Conservation (phyloP, 2,113 vertebrate genomes). For the Ovibos moschatus region DNA sequence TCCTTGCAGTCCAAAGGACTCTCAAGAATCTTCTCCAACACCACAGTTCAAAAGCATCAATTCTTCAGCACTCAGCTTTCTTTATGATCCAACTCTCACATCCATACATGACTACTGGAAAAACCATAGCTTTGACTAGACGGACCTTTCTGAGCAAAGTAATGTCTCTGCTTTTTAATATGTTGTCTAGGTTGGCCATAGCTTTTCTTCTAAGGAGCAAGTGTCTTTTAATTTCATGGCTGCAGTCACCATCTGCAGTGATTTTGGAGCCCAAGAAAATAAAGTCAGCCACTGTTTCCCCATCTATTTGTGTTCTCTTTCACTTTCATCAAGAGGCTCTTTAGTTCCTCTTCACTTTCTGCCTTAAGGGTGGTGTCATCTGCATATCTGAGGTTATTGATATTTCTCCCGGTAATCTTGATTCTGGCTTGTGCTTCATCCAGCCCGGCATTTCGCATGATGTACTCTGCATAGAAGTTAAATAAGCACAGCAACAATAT, state of each 20-base stretch:
- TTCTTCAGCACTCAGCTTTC: not conserved
- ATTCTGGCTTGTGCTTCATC: not conserved
- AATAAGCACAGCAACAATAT: not conserved
- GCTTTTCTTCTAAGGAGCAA: not conserved
- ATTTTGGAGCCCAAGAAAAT: not conserved
- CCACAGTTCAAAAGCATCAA: not conserved
- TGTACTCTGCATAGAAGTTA: not conserved
- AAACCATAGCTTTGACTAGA: not conserved
- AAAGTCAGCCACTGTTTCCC: not conserved
- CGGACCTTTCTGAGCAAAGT: not conserved
- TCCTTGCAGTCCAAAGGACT: not conserved
- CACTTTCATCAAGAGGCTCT: not conserved
- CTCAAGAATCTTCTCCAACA: not conserved
- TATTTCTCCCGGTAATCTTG: not conserved
- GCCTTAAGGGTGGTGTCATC: not conserved
- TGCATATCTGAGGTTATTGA: not conserved
- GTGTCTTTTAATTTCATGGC: not conserved
- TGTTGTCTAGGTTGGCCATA: not conserved
- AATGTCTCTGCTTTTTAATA: not conserved
- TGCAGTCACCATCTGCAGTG: not conserved
- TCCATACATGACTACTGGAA: not conserved
- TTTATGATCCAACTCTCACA: not conserved
- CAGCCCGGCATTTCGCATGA: not conserved
- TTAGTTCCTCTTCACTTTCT: not conserved
- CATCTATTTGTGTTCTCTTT: not conserved